Evolutionary conservation across 1,140 invertebrate species (phyloP).

Genomic region (Metopolophium dirhodum): DNA sequence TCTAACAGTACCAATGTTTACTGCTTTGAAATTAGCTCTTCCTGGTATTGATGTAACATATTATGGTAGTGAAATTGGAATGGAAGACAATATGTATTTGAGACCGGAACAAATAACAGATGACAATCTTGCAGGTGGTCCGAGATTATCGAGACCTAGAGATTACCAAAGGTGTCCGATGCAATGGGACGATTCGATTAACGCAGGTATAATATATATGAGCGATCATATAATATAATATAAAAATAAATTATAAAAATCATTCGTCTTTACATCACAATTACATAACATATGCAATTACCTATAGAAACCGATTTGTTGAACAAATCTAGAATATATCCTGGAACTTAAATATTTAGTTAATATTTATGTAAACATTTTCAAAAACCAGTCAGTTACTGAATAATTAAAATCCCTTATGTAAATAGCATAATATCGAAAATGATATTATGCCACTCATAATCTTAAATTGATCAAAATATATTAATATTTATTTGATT

Average conservation of each 20-base stretch:
- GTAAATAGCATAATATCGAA: too few species aligned
- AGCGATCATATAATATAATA: too few species aligned
- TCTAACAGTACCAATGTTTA: background rate
- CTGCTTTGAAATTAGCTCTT: constrained; percentile 61
- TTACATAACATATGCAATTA: background rate
- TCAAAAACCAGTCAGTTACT: too few species aligned
- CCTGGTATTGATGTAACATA: constrained; percentile 78
- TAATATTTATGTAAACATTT: too few species aligned
- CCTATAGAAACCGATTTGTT: too few species aligned
- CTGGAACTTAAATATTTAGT: too few species aligned
- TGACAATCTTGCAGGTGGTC: constrained; percentile 62
- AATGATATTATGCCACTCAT: too few species aligned
- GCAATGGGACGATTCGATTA: constrained; percentile 71
- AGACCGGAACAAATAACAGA: constrained; percentile 66
- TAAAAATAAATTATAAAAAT: background rate
- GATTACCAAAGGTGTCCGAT: constrained; percentile 78
- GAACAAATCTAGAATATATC: too few species aligned
- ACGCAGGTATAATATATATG: constrained; percentile 55
- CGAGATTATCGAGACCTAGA: constrained; percentile 63
- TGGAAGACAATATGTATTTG: constrained; percentile 69
- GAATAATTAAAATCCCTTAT: too few species aligned
- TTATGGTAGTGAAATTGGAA: constrained; percentile 81
- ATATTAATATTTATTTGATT: too few species aligned
- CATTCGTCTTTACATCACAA: background rate
- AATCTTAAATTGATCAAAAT: too few species aligned